Evolutionary conservation across 2,797 vertebrate genomes (phyloP).

Genomic region (Pogonophryne albipinna): DNA sequence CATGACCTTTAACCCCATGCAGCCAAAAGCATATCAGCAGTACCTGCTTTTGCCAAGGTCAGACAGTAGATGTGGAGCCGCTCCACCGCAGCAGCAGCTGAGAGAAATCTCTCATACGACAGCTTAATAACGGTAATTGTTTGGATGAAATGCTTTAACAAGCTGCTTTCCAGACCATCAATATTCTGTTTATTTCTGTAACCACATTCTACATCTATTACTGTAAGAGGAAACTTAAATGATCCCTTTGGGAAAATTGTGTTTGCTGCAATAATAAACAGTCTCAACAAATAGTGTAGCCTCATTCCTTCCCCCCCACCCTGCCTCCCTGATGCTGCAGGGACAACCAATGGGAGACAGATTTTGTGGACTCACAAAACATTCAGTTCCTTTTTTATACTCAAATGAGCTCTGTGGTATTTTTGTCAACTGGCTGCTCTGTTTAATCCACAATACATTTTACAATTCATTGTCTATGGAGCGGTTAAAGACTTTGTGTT

Average conservation of each 20-base stretch:
- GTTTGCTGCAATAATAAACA: slow-evolving; percentile 43
- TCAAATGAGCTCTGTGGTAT: no score
- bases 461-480: no score
- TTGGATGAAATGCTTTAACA: slow-evolving; percentile 19
- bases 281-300: slow-evolving; percentile 18
- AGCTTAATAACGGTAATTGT: slow-evolving; percentile 11
- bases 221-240: slow-evolving; percentile 23
- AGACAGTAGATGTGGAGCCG: slow-evolving; percentile 13
- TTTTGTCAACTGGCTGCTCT: no score
- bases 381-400: no score
- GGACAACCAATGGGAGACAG: no score
- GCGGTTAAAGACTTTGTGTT: no score
- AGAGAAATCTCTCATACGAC: neutral
- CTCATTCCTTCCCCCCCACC: no score
- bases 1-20: slow-evolving; percentile 48
- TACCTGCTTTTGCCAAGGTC: slow-evolving; percentile 41
- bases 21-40: slow-evolving; percentile 32
- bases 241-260: slow-evolving; percentile 29
- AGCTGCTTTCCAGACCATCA: slow-evolving; percentile 3
- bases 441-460: no score
- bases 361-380: no score
- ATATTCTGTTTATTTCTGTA: slow-evolving; percentile 26
- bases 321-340: neutral
- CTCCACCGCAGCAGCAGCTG: slow-evolving; percentile 3
- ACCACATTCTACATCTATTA: slow-evolving; percentile 12